Evolutionary conservation across 2,797 vertebrate genomes (phyloP).

Genomic region (Rachycentron canadum): DNA sequence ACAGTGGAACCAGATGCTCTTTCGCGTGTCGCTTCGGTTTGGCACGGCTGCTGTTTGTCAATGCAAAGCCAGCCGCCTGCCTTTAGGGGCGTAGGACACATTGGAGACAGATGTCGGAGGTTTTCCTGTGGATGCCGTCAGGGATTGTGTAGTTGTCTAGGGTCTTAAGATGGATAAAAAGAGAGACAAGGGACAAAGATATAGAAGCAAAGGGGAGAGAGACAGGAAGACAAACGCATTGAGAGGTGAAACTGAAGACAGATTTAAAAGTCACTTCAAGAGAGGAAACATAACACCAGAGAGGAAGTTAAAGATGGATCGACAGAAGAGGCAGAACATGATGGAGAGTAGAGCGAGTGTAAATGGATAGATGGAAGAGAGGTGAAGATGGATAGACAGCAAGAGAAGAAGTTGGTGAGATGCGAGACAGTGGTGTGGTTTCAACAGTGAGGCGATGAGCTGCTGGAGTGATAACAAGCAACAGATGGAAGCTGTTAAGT

Average conservation of each 20-base stretch:
- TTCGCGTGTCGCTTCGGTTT: conserved; percentile 61
- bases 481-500: conserved; percentile 73
- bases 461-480: conserved; percentile 71
- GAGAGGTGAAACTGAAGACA: conserved; percentile 47
- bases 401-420: conserved; percentile 57
- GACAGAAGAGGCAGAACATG: conserved; percentile 13
- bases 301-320: conserved; percentile 38
- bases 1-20: conserved; percentile 73
- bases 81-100: conserved; percentile 57
- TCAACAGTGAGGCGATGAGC: conserved; percentile 60
- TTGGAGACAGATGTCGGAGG: conserved; percentile 73
- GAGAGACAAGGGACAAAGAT: conserved; percentile 26
- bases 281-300: conserved; percentile 22
- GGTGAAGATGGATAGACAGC: conserved; percentile 49
- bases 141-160: conserved; percentile 10
- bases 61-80: conserved; percentile 34
- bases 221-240: conserved; percentile 44
- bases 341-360: conserved; percentile 26
- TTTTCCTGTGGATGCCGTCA: conserved; percentile 40
- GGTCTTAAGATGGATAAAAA: conserved; percentile 27
- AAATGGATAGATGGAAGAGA: conserved; percentile 38
- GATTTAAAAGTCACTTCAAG: conserved; percentile 40
- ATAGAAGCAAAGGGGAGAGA: conserved; percentile 21
- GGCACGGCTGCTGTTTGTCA: conserved; percentile 64
- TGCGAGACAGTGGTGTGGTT: conserved; percentile 59